These are phyloP conservation scores for Aphelenchoides besseyi DNA, from an alignment of 1,140 invertebrate genomes.

Conservation along the genomic window DNA sequence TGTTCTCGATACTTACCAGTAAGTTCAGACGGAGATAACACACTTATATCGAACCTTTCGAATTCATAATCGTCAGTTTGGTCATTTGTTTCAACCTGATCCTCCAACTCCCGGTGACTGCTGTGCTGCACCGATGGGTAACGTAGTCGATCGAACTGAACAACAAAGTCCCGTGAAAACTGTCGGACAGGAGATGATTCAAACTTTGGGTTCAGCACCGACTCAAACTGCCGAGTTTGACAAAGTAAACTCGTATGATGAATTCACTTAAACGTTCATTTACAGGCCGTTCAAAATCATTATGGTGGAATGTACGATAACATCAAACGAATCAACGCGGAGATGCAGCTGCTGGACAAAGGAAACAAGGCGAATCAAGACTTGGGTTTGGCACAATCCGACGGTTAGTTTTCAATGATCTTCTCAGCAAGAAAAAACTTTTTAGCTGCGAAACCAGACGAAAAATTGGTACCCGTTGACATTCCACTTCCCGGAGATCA, in stretches of 20 bases:
- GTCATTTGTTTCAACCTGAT: too few relatives aligned
- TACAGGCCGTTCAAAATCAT: slow-evolving; percentile 22
- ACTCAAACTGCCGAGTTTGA: slow-evolving; percentile 16
- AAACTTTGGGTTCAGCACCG: background rate
- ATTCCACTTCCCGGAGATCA: slow-evolving; percentile 19
- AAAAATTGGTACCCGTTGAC: slow-evolving; percentile 17
- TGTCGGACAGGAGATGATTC: slow-evolving; percentile 22
- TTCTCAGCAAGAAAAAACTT: background rate
- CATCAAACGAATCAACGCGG: slow-evolving; percentile 24
- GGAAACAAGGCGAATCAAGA: slow-evolving; percentile 25
- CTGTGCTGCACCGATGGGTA: slow-evolving; percentile 12
- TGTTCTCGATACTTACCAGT: slow-evolving; percentile 27
- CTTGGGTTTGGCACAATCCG: slow-evolving; percentile 5
- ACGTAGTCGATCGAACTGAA: background rate
- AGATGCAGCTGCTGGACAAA: slow-evolving; percentile 22
- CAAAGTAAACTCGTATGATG: background rate
- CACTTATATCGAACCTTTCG: background rate
- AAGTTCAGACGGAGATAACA: background rate
- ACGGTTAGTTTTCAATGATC: background rate
- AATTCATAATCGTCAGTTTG: too few relatives aligned
- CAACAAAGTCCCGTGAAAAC: background rate
- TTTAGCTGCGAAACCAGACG: background rate
- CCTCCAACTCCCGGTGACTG: slow-evolving; percentile 1
- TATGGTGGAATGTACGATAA: slow-evolving; percentile 30
- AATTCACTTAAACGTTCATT: slow-evolving; percentile 5